Evolutionary conservation across 2,113 vertebrate genomes (phyloP).

Genomic region (Plecturocebus donacophilus): DNA sequence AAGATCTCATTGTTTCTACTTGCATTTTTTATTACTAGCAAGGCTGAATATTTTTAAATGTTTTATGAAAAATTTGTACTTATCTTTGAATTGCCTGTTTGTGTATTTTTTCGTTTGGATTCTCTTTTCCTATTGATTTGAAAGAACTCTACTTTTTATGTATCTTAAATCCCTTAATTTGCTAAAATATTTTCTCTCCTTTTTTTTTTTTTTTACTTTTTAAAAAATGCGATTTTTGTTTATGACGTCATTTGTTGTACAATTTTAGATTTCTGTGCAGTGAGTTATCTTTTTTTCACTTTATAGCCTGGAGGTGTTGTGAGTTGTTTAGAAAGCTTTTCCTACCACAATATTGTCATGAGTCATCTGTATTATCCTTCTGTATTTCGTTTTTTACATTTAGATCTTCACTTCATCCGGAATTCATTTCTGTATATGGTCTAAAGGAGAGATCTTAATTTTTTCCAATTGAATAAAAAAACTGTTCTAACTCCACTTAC

Average conservation of each 20-base stretch:
- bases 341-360: not conserved
- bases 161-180: conserved; percentile 19
- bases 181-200: not conserved
- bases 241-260: not conserved
- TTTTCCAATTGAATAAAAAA: not conserved
- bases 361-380: not conserved
- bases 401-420: not conserved
- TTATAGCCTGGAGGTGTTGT: not conserved
- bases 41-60: not conserved
- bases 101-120: not conserved
- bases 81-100: conserved; percentile 26
- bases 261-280: not conserved
- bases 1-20: conserved; percentile 11
- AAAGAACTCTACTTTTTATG: not conserved
- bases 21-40: not conserved
- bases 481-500: not conserved
- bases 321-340: not conserved
- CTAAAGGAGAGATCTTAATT: not conserved
- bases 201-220: conserved; percentile 12
- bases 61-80: not conserved
- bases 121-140: not conserved
- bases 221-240: not conserved
- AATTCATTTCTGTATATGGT: conserved; percentile 7
- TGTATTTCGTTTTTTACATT: conserved; percentile 10
- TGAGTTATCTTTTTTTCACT: not conserved